phyloP scores from a whole-genome alignment of 1,140 invertebrate genomes.

The Pseudobourletiella spinata region DNA sequence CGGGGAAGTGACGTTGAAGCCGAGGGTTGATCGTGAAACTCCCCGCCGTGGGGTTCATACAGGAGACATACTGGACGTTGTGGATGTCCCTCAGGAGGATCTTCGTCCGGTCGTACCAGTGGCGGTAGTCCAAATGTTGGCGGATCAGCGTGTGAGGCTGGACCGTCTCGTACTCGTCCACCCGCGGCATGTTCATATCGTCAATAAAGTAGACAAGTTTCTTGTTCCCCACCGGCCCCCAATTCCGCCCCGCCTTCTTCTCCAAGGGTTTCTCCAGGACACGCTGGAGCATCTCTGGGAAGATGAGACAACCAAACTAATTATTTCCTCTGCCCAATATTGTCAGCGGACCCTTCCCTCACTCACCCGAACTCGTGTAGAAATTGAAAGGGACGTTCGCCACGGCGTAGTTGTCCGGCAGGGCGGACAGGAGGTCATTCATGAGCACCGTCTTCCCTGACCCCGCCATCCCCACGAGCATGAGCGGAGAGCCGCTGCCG shows the following conservation, averaged over 20 bases:
- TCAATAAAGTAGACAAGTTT: constrained; percentile 91
- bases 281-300: constrained; percentile 85
- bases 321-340: not conserved
- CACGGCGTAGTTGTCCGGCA: constrained; percentile 79
- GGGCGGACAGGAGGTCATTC: constrained; percentile 66
- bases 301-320: not conserved
- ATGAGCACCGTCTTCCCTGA: constrained; percentile 83
- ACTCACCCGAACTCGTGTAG: constrained; percentile 76
- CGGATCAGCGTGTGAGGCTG: constrained; percentile 91
- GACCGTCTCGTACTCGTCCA: constrained; percentile 48
- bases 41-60: constrained; percentile 81
- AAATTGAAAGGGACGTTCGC: constrained; percentile 93
- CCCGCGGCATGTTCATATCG: constrained; percentile 97
- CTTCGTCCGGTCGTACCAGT: constrained; percentile 89
- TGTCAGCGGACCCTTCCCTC: not conserved
- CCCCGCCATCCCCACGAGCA: constrained; percentile 86
- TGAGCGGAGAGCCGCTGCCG: constrained; percentile 75
- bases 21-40: constrained; percentile 61
- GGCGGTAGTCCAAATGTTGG: constrained; percentile 89
- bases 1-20: constrained; percentile 85
- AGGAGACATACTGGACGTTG: constrained; percentile 91
- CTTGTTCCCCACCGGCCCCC: constrained; percentile 87
- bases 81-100: constrained; percentile 89
- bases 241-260: constrained; percentile 93
- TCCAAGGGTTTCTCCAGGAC: constrained; percentile 89